Conservation (phyloP, 1,140 invertebrate species). For the Brachionus manjavacas region DNA sequence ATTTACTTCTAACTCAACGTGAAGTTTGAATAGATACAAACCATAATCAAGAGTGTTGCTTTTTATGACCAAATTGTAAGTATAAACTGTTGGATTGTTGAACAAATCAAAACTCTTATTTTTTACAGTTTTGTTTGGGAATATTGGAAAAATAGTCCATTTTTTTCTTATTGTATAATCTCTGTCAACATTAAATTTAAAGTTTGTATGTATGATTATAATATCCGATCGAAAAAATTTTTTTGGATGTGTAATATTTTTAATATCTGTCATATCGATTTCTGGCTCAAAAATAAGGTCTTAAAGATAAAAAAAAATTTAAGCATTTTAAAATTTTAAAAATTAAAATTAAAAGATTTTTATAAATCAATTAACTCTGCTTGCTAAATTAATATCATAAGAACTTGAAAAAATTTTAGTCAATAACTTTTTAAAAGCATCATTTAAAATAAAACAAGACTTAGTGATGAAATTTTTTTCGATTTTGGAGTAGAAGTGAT, state of each 20-base stretch:
- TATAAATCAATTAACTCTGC: no score
- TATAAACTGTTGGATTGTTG: not conserved
- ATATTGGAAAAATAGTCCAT: not conserved
- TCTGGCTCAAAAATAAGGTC: not conserved
- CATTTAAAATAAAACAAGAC: no score
- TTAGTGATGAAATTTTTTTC: no score
- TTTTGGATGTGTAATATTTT: not conserved
- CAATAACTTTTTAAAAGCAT: no score
- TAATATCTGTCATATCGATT: not conserved
- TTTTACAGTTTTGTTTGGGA: not conserved
- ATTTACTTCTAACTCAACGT: not conserved
- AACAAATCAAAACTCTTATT: not conserved
- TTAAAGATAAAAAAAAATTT: not conserved
- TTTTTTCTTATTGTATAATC: not conserved
- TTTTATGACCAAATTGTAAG: not conserved
- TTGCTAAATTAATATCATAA: no score
- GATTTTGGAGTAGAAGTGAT: no score
- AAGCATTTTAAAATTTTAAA: no score
- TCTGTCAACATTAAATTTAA: not conserved
- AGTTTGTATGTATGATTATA: not conserved
- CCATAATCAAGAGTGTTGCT: not conserved
- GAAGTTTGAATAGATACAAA: not conserved
- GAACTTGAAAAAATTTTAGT: no score
- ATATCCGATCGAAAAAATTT: not conserved
- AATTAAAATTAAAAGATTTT: no score